Evolutionary conservation across 2,113 vertebrate species (phyloP).

Genomic region (Tinamus guttatus): DNA sequence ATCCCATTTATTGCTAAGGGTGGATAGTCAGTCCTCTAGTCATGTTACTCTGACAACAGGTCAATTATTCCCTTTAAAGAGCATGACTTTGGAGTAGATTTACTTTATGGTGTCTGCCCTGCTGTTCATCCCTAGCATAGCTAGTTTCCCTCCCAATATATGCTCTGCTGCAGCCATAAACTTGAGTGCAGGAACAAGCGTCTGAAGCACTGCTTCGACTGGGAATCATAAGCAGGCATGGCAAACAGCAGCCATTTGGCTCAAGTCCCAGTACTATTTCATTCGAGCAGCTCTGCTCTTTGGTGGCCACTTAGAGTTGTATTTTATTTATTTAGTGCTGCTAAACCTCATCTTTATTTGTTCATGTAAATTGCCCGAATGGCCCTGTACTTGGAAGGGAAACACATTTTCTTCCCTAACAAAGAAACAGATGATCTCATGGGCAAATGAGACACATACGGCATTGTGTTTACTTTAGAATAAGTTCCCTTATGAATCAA

Average conservation of each 20-base stretch:
- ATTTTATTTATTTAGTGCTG: constrained; percentile 66
- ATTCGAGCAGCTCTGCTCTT: constrained; percentile 15
- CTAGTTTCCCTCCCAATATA: constrained; percentile 27
- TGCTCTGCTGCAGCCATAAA: constrained; percentile 24
- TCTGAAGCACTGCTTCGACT: neutral
- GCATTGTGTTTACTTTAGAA: constrained; percentile 51
- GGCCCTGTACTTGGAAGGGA: constrained; percentile 56
- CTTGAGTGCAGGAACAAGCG: constrained; percentile 31
- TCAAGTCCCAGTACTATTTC: neutral
- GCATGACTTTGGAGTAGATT: neutral
- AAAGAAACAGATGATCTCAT: constrained; percentile 72
- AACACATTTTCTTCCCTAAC: constrained; percentile 60
- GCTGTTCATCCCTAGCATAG: neutral
- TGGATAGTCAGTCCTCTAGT: neutral
- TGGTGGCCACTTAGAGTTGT: constrained; percentile 63
- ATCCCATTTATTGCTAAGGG: neutral
- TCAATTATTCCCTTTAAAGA: neutral
- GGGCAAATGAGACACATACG: constrained; percentile 49
- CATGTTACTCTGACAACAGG: neutral
- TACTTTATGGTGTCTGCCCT: neutral
- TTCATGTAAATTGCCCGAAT: constrained; percentile 67
- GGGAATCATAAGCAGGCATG: constrained; percentile 29
- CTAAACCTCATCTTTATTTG: constrained; percentile 73
- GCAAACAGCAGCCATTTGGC: constrained; percentile 69
- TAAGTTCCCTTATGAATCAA: constrained; percentile 44